These are phyloP conservation scores for Erebia epiphron DNA, from an alignment of 2,888 invertebrate genomes.

Conservation along the genomic window DNA sequence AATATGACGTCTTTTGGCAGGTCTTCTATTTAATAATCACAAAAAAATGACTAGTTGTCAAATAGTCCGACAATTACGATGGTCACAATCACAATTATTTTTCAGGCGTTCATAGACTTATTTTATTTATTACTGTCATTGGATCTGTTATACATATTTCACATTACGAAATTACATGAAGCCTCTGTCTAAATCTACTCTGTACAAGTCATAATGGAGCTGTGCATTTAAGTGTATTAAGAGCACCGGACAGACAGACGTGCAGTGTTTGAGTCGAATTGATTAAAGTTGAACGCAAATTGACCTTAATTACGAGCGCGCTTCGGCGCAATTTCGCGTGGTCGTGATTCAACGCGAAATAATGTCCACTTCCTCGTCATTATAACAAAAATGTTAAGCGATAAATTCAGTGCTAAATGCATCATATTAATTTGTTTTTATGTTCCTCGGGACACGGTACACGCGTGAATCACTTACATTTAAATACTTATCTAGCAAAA, in stretches of 20 bases:
- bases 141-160: no score
- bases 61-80: no score
- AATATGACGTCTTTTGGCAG: no score
- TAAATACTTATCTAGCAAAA: neutral
- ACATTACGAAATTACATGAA: constrained; percentile 28
- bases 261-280: constrained; percentile 57
- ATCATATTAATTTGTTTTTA: constrained; percentile 35
- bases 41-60: no score
- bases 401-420: constrained; percentile 31
- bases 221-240: constrained; percentile 43
- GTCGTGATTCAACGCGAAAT: constrained; percentile 44
- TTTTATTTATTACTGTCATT: no score
- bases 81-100: no score
- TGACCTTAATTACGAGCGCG: constrained; percentile 63
- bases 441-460: constrained; percentile 13
- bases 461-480: constrained; percentile 17
- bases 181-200: constrained; percentile 7
- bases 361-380: constrained; percentile 43
- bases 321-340: constrained; percentile 47
- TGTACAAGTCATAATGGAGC: constrained; percentile 29
- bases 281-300: constrained; percentile 52
- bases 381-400: constrained; percentile 30
- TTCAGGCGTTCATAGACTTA: no score
- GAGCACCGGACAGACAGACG: constrained; percentile 44
- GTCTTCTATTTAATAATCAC: no score